Base-by-base conservation (phyloP, 2,113 vertebrate genomes). In the Forbesichthys agassizii region DNA sequence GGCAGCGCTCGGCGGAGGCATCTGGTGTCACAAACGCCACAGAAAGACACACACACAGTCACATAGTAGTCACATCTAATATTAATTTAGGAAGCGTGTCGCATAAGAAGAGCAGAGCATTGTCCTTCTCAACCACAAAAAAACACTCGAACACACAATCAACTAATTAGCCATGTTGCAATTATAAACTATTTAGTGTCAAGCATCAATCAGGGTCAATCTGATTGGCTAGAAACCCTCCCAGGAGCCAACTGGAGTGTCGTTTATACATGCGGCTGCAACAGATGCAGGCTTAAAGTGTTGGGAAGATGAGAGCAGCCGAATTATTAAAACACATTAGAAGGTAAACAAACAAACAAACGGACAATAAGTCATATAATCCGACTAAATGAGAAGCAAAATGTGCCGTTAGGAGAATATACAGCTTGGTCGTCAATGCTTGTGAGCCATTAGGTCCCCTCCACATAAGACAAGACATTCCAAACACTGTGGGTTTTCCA, bases 341-440 rank as follows among this genome's bases (percentile, higher is more conserved):
- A 80, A 75, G 64, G 78, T 83, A 88, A 88, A 88, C 73, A 88
- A 89, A 88, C 73, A 88, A 89, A 88, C 84, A 86, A 16, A 88
- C 84, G 85, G 86, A 88, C 82, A 83, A 77, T 73, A 67, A 63
- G 69, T 65, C 74, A 83, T 76, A 89, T 80, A 73, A 90, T 88
- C 74, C 63, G 71, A 67, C 71, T 89, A 91, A 89, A 91, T 90
- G 85, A 68, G 67, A 63, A 72, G 75, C 75, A 76, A 89, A 84
- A 65, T 51, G 70, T 68, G 68, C 76, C 71, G 84, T 83, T 27
- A 84, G 80, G 88, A 75, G 74, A 69, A 54, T 61, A 68, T 27
- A 69, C 56, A 65, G 47, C 74, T 49, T 63, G 1, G 3, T 33
- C 33, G 14, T 59, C 20, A 20, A 20, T 42, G 51, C 11, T 53